Base-by-base conservation (phyloP, 2,113 vertebrate species). In the Petrocephalus zakoni region DNA sequence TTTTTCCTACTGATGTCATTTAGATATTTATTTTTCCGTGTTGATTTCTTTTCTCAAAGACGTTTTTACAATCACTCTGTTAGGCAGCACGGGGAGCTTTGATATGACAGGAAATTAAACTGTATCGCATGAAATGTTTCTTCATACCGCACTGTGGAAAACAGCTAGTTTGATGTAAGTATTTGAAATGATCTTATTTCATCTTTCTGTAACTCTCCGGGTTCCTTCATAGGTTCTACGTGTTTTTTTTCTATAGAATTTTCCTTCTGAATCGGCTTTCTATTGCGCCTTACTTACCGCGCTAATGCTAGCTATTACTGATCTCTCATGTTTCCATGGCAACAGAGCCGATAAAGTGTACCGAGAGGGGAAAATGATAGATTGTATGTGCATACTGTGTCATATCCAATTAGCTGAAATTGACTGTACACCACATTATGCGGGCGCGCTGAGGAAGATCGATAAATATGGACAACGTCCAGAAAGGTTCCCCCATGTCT, bases 371-470 rank as follows among this genome's bases (percentile, higher is more conserved):
- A 72, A 85, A 90, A 95, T 97, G 97, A 98, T 97, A 97, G 96
- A 97, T 97, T 96, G 96, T 96, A 97, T 91, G 94, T 97, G 96
- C 97, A 96, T 94, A 95, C 96, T 95, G 95, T 97, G 97, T 98
- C 98, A 97, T 96, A 97, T 97, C 97, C 97, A 98, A 98, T 99
- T 97, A 98, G 96, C 95, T 98, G 96, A 97, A 97, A 97, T 94
- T 94, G 96, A 97, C 97, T 97, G 96, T 97, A 97, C 93, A 94
- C 94, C 93, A 94, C 95, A 96, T 97, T 97, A 97, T 96, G 96
- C 96, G 95, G 95, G 95, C 94, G 96, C 96, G 96, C 95, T 95
- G 95, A 94, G 94, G 96, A 94, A 96, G 98, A 99, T 99, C 98
- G 97, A 98, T 99, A 99, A 97, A 97, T 97, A 97, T 94, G 97